A percentile compares a stretch with the other conserved stretches of the same genome.
These are phyloP conservation scores for Herminia tarsipennalis DNA, from an alignment of 2,888 invertebrate species.

Conservation along the genomic window DNA sequence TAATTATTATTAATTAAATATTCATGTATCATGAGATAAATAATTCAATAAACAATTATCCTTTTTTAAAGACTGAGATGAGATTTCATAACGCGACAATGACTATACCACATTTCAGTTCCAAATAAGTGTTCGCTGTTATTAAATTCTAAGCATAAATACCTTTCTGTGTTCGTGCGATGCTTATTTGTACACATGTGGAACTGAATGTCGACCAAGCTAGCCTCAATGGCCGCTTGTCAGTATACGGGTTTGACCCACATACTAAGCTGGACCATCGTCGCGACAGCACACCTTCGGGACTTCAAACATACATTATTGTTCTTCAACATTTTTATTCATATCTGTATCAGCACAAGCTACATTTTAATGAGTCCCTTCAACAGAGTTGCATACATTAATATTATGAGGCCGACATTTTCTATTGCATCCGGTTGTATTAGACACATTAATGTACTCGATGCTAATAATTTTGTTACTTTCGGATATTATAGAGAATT, in stretches of 20 bases:
- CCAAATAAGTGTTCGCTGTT: slow-evolving; percentile 6
- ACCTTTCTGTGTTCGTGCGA: slow-evolving; percentile 13
- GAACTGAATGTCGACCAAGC: slow-evolving; percentile 24
- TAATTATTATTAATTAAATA: no score
- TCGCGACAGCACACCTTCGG: slow-evolving; percentile 21
- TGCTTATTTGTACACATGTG: slow-evolving; percentile 33
- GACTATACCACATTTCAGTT: background rate
- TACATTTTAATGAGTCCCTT: slow-evolving; percentile 27
- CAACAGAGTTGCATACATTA: slow-evolving; percentile 28
- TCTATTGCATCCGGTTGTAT: slow-evolving; percentile 34
- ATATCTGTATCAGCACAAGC: slow-evolving; percentile 34
- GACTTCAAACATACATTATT: slow-evolving; percentile 17
- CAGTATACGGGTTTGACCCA: slow-evolving; percentile 39
- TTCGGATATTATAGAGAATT: slow-evolving; percentile 19
- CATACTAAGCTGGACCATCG: slow-evolving; percentile 23
- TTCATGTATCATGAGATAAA: no score
- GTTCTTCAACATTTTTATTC: slow-evolving; percentile 27
- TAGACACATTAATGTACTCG: slow-evolving; percentile 11
- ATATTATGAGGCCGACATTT: slow-evolving; percentile 32
- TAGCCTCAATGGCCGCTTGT: slow-evolving; percentile 23
- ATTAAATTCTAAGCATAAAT: slow-evolving; percentile 14
- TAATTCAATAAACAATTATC: no score
- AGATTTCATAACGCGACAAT: no score
- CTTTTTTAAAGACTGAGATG: no score
- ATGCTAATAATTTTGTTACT: slow-evolving; percentile 20